phyloP scores from a whole-genome alignment of 1,140 invertebrate genomes.

The Harpegnathos saltator region DNA sequence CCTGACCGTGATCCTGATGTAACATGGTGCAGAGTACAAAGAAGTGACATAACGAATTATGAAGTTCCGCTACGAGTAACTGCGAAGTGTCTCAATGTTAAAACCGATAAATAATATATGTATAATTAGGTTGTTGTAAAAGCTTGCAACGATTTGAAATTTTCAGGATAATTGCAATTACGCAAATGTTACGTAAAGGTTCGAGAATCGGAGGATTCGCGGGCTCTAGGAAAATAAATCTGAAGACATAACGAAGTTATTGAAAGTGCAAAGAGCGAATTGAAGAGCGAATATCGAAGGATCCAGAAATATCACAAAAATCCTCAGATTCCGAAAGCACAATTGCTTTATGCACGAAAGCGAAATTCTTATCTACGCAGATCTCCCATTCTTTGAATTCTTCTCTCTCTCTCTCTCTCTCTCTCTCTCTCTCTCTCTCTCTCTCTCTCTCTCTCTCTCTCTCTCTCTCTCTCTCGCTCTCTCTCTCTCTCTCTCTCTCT shows the following conservation, averaged over 20 bases:
- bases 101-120: slow-evolving; percentile 1
- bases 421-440: background rate
- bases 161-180: background rate
- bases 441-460: background rate
- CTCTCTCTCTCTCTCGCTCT: background rate
- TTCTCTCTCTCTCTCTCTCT: background rate
- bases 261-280: background rate
- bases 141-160: slow-evolving; percentile 14
- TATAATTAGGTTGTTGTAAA: slow-evolving; percentile 10
- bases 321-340: background rate
- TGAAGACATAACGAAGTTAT: background rate
- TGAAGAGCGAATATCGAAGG: background rate
- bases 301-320: slow-evolving; percentile 1
- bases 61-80: slow-evolving; percentile 32
- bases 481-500: background rate
- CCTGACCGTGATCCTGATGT: background rate
- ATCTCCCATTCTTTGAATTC: slow-evolving; percentile 14
- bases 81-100: slow-evolving; percentile 41
- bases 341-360: background rate
- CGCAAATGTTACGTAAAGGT: background rate
- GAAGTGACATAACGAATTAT: slow-evolving; percentile 27
- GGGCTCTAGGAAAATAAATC: background rate
- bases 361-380: background rate
- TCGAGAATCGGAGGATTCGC: background rate
- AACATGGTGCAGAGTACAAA: slow-evolving; percentile 45